phyloP scores from a whole-genome alignment of 2,113 vertebrate species.

The Eleginops maclovinus region DNA sequence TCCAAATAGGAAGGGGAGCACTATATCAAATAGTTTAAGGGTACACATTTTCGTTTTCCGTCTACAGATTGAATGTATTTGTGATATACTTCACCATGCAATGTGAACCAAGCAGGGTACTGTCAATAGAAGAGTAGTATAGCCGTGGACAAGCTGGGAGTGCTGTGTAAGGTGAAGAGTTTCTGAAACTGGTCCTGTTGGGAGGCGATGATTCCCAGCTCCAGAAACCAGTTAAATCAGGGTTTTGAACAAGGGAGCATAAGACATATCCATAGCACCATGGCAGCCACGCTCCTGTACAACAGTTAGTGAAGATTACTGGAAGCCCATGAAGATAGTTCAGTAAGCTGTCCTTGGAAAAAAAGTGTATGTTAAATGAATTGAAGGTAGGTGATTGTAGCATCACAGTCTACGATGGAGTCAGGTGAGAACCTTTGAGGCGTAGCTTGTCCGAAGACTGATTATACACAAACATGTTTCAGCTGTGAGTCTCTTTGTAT shows the following conservation, averaged over 20 bases:
- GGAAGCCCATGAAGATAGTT: conserved; percentile 76
- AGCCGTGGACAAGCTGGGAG: conserved; percentile 54
- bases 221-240: conserved; percentile 51
- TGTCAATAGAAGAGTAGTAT: conserved; percentile 43
- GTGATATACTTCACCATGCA: conserved; percentile 74
- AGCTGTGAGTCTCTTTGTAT: conserved; percentile 79
- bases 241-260: conserved; percentile 52
- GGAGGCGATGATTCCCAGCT: conserved; percentile 40
- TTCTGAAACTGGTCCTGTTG: conserved; percentile 46
- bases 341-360: conserved; percentile 48
- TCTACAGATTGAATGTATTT: conserved; percentile 52
- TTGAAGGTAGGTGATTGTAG: conserved; percentile 44
- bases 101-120: conserved; percentile 64
- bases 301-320: conserved; percentile 60
- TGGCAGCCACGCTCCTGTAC: conserved; percentile 62
- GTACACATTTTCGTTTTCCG: conserved; percentile 37
- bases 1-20: conserved; percentile 36
- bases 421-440: conserved; percentile 69
- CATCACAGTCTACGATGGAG: conserved; percentile 56
- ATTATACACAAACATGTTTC: conserved; percentile 60
- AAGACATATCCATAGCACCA: conserved; percentile 74
- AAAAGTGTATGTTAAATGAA: conserved; percentile 51
- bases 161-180: conserved; percentile 41
- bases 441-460: conserved; percentile 63
- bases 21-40: conserved; percentile 44